Evolutionary conservation across 2,797 vertebrate species (phyloP), one percentile per base, ranked within the genome.

Genomic region (Bovichtus diacanthus): DNA sequence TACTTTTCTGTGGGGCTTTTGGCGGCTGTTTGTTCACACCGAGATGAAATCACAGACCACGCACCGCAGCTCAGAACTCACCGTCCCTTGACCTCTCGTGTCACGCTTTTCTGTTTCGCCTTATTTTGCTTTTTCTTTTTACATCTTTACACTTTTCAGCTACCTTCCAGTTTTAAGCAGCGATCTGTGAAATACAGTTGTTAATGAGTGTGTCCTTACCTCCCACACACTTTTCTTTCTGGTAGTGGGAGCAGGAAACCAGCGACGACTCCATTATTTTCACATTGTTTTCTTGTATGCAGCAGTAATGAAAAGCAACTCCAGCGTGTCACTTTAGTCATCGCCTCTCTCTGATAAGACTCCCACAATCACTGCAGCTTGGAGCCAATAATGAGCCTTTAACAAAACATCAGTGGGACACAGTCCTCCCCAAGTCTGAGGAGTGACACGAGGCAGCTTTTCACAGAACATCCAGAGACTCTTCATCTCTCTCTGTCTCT

Each of bases 321-420:
- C 16, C n/a, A 25, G 50, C 49, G 43, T 31, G 61, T 55, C 51
- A 10, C 46, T 64, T 54, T 0, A 34, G 15, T 49, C 11, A 36
- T 54, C 34, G 13, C 13, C 18, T 78, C 69, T 34, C 10, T 59
- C 36, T 58, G 25, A 66, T 69, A 43, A 61, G 11, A 58, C 50
- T 56, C 39, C 15, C 23, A 39, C 13, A 46, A 49, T 74, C 7
- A 2, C 23, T 60, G 58, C 60, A 65, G 27, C 63, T 69, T 16
- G 8, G 19, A 72, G 49, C 8, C 67, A 71, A 67, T 74, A 69
- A 81, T 44, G 50, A 83, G 71, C 66, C 60, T 74, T 82, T 70
- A 67, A 65, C 18, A 36, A 54, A 64, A 69, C 74, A 58, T 58
- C 18, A 74, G 43, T 54, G 53, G 34, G 27, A 64, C 72, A 76